Evolutionary conservation across 2,113 vertebrate genomes (phyloP).

Genomic region (Brachyhypopomus occidentalis): DNA sequence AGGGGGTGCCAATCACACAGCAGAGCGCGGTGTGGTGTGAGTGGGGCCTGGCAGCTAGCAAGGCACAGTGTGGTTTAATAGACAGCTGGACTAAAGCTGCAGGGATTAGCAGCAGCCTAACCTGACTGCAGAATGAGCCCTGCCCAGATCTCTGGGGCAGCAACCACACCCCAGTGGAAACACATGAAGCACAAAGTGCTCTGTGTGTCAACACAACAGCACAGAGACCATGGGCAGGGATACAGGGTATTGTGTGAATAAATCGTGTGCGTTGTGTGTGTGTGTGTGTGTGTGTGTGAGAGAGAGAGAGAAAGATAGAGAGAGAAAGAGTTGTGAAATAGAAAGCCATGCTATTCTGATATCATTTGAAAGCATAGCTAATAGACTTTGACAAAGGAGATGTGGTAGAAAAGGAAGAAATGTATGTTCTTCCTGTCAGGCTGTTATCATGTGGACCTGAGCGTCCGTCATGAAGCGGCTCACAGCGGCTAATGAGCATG

Average conservation of each 20-base stretch:
- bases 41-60: background rate
- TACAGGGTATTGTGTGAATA: slow-evolving; percentile 19
- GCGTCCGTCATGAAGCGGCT: background rate
- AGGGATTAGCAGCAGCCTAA: slow-evolving; percentile 15
- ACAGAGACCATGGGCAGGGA: slow-evolving; percentile 13
- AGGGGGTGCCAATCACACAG: background rate
- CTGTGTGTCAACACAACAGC: slow-evolving; percentile 25
- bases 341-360: slow-evolving; percentile 1
- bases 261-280: slow-evolving; percentile 22
- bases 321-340: slow-evolving; percentile 31
- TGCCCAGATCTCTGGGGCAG: slow-evolving; percentile 32
- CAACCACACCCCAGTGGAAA: slow-evolving; percentile 31
- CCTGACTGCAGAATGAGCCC: slow-evolving; percentile 31
- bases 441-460: background rate
- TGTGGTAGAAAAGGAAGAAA: background rate
- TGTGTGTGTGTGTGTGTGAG: slow-evolving; percentile 23
- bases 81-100: slow-evolving; percentile 13
- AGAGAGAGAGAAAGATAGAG: slow-evolving; percentile 30
- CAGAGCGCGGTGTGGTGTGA: background rate
- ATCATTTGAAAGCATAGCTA: background rate
- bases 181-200: slow-evolving; percentile 9
- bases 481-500: background rate
- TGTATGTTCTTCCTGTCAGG: background rate
- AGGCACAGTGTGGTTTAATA: background rate
- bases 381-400: background rate